A percentile compares a stretch with the other conserved stretches of the same genome.
Evolutionary conservation across 2,888 invertebrate genomes (phyloP).

Genomic region (Phaedon cochleariae): DNA sequence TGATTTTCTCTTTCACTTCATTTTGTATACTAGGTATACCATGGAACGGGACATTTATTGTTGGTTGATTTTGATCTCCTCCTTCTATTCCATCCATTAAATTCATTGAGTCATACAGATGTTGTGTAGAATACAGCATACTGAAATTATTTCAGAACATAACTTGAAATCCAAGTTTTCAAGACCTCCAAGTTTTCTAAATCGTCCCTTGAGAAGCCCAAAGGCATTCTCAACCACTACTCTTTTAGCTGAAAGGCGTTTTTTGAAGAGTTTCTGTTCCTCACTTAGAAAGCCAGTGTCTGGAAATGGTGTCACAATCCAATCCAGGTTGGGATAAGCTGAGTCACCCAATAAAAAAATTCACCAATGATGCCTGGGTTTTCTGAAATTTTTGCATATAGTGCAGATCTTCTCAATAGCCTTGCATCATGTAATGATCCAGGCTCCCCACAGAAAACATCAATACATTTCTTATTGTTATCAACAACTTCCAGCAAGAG

Average conservation of each 20-base stretch:
- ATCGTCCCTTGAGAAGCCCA: background rate
- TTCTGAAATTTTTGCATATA: background rate
- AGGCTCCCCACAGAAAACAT: no score
- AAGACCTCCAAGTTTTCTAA: background rate
- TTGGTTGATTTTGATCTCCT: background rate
- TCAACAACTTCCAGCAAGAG: constrained; percentile 9
- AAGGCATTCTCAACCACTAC: no score
- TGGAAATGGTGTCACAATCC: background rate
- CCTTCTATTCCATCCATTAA: no score
- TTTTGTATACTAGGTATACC: background rate
- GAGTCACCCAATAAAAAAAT: no score
- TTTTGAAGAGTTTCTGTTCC: no score
- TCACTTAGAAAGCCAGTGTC: no score
- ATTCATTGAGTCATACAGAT: no score
- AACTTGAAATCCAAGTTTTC: background rate
- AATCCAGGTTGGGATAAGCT: background rate
- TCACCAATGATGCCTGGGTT: background rate
- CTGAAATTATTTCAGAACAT: background rate
- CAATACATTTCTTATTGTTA: constrained; percentile 8
- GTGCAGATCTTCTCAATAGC: no score
- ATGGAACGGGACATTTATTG: background rate
- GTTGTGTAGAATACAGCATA: no score
- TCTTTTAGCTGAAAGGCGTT: background rate
- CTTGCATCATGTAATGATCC: no score
- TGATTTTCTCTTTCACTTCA: no score